Conservation (phyloP, 2,888 invertebrate species). For the Camponotus fellah region DNA sequence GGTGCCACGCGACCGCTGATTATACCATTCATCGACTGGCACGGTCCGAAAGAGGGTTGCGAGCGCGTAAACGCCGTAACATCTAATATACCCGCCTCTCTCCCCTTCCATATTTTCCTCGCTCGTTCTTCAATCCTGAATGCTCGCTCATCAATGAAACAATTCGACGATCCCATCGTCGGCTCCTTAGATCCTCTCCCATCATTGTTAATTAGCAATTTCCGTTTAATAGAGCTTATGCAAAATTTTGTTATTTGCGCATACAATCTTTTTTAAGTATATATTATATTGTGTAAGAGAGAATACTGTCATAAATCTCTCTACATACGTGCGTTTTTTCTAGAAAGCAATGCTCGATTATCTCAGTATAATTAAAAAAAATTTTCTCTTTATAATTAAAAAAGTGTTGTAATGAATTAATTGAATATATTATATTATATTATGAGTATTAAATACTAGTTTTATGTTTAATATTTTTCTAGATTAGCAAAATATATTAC, state of each 20-base stretch:
- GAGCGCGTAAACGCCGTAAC: slow-evolving; percentile 83
- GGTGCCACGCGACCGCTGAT: slow-evolving; percentile 86
- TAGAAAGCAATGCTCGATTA: neutral
- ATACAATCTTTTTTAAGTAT: neutral
- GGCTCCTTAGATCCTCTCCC: slow-evolving; percentile 67
- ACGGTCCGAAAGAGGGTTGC: slow-evolving; percentile 81
- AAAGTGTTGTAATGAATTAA: neutral
- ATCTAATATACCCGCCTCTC: slow-evolving; percentile 58
- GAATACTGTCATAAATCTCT: neutral
- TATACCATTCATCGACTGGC: slow-evolving; percentile 85
- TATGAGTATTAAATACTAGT: too few relatives aligned
- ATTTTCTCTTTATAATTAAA: neutral
- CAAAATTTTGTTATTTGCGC: slow-evolving; percentile 1
- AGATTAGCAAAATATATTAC: neutral
- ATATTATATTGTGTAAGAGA: neutral
- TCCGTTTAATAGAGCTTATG: slow-evolving; percentile 3
- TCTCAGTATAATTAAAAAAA: neutral
- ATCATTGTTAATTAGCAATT: slow-evolving; percentile 17
- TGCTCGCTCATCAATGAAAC: slow-evolving; percentile 85
- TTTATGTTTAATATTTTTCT: neutral
- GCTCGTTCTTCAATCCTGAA: slow-evolving; percentile 75
- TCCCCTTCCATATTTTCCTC: slow-evolving; percentile 53
- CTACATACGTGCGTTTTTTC: neutral
- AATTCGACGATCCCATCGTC: slow-evolving; percentile 74
- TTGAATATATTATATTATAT: neutral